Base-by-base conservation (phyloP, 2,797 vertebrate genomes). In the Onychomys arenicola region DNA sequence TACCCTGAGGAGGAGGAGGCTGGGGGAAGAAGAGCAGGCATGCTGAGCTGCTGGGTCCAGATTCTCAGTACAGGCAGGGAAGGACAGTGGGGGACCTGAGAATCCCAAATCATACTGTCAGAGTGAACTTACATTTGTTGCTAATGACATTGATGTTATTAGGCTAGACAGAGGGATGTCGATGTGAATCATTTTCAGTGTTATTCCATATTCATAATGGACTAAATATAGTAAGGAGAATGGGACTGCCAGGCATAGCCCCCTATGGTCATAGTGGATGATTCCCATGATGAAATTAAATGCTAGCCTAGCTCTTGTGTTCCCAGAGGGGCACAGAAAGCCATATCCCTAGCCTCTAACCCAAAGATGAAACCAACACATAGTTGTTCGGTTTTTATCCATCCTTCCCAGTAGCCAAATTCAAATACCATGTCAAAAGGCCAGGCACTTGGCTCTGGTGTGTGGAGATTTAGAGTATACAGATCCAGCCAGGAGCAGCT, bases 141-240 rank as follows among this genome's bases (percentile, higher is more conserved):
- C 98, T 97, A 98, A 98, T 97, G 97, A 97, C 98, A 95, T 98
- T 99, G 99, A 99, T n/a, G 98, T 99, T 99, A 99, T 99, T 98
- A 97, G 95, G 99, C 99, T 95, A 98, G 99, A 99, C 99, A 99
- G 99, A 99, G 98, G 96, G 98, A 98, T 99, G 99, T 99, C 99
- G 98, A 98, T 98, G 98, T 98, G 98, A 99, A 99, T 99, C 99
- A 99, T 99, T 99, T 99, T 99, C 99, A 99, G 95, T 77, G 94
- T 98, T 99, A 98, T 98, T 99, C 99, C 99, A 99, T 99, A 99
- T 99, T 99, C 98, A 99, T 99, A 99, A 99, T 98, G 99, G 98
- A 99, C 99, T 99, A 99, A 99, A 99, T 99, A 99, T 99, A 99
- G 99, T 98, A 98, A 98, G 97, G 95, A 98, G 98, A 98, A 98